Conservation (phyloP, 2,113 vertebrate genomes). For the Tautogolabrus adspersus region DNA sequence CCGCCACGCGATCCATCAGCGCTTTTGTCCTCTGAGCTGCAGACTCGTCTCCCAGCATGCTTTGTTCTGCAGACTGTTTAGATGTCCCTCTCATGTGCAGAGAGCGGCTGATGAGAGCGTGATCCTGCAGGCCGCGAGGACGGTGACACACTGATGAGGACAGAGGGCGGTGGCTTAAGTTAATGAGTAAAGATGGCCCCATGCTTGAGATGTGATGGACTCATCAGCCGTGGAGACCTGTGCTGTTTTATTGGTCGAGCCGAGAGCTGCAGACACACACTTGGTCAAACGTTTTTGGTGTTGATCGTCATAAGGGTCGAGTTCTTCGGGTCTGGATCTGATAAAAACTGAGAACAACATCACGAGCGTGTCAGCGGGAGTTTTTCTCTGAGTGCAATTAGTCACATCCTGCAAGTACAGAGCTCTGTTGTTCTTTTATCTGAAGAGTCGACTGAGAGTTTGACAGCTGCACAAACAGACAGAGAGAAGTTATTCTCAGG, state of each 20-base stretch:
- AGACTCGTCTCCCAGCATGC: slow-evolving; percentile 12
- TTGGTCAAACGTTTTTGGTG: not conserved
- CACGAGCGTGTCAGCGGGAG: slow-evolving; percentile 5
- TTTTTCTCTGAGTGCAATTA: not conserved
- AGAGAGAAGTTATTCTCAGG: too few species aligned
- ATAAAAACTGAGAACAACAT: not conserved
- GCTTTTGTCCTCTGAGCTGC: slow-evolving; percentile 31
- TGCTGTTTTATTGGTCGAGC: not conserved
- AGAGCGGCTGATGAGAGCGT: slow-evolving; percentile 15
- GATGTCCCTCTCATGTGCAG: slow-evolving; percentile 29
- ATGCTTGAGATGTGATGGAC: slow-evolving; percentile 39
- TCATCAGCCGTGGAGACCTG: slow-evolving; percentile 26
- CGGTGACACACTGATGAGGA: slow-evolving; percentile 7
- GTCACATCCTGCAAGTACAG: not conserved
- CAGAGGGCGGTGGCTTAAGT: not conserved
- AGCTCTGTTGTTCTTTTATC: too few species aligned
- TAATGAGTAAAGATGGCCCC: slow-evolving; percentile 38
- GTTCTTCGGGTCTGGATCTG: not conserved
- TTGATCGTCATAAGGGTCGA: not conserved
- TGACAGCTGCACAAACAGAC: not conserved
- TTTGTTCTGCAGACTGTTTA: slow-evolving; percentile 38
- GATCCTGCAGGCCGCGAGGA: not conserved
- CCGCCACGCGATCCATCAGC: not conserved
- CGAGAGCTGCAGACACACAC: not conserved
- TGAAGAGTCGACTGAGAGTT: not conserved